Evolutionary conservation across 2,113 vertebrate genomes (phyloP).

Genomic region (Capreolus pygargus): DNA sequence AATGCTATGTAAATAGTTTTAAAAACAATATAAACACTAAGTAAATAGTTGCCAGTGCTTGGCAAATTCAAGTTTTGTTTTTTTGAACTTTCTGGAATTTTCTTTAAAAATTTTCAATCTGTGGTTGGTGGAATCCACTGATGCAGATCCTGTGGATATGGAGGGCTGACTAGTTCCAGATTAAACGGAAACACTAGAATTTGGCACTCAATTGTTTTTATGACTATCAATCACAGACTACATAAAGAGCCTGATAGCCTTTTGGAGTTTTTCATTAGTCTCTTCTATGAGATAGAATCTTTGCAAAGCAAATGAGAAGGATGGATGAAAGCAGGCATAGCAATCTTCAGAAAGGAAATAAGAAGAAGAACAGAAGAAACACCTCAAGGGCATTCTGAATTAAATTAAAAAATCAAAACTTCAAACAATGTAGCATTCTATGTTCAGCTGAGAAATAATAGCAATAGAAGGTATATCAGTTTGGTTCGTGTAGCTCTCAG

Average conservation of each 20-base stretch:
- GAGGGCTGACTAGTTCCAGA: neutral
- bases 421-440: conserved; percentile 11
- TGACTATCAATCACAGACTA: neutral
- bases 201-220: neutral
- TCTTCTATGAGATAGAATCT: conserved; percentile 41
- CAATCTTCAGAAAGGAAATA: conserved; percentile 46
- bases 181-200: conserved; percentile 32
- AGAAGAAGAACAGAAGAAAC: conserved; percentile 19
- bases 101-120: neutral
- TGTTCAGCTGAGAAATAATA: conserved; percentile 31
- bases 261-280: conserved; percentile 21
- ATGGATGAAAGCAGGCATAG: conserved; percentile 8
- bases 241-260: neutral
- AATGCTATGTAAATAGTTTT: neutral
- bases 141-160: neutral
- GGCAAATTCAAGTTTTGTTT: neutral
- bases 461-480: neutral
- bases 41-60: neutral
- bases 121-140: neutral
- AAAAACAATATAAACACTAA: neutral
- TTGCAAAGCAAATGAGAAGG: conserved; percentile 39
- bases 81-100: neutral
- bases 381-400: neutral
- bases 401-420: neutral
- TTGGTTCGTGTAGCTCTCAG: neutral